A percentile compares a stretch with the other conserved stretches of the same genome.
Conservation (phyloP, 2,113 vertebrate genomes). For the Hypocryptadius cinnamomeus region DNA sequence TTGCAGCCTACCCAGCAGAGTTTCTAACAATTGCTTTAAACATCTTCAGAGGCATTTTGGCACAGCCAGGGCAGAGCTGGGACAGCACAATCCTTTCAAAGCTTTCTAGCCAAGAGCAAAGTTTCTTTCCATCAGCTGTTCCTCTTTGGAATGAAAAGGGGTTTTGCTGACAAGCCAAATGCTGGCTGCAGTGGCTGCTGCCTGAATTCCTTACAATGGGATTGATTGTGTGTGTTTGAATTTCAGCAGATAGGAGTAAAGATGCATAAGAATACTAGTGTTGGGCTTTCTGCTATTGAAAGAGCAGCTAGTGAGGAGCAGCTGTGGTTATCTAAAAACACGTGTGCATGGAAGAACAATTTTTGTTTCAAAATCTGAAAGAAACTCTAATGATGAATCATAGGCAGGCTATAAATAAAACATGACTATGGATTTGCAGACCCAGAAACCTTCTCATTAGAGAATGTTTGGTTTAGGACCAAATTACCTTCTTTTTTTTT, state of each 20-base stretch:
- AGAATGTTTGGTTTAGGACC: slow-evolving; percentile 58
- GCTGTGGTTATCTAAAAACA: slow-evolving; percentile 68
- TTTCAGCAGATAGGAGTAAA: slow-evolving; percentile 51
- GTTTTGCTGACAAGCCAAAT: slow-evolving; percentile 46
- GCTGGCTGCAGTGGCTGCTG: neutral
- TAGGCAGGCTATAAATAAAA: slow-evolving; percentile 72
- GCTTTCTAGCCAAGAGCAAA: neutral
- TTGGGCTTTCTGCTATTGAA: slow-evolving; percentile 59
- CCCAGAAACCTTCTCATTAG: slow-evolving; percentile 68
- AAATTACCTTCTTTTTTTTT: slow-evolving; percentile 60
- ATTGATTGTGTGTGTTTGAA: slow-evolving; percentile 59
- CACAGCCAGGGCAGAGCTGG: neutral
- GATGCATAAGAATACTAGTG: slow-evolving; percentile 42
- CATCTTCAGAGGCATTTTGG: neutral
- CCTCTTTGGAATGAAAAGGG: neutral
- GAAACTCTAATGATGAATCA: slow-evolving; percentile 73
- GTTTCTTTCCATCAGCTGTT: slow-evolving; percentile 7
- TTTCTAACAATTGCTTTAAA: neutral
- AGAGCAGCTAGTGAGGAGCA: slow-evolving; percentile 55
- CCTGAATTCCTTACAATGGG: slow-evolving; percentile 33
- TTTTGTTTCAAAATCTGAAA: slow-evolving; percentile 72
- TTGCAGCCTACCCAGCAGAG: neutral
- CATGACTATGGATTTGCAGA: slow-evolving; percentile 64
- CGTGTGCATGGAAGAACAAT: slow-evolving; percentile 22
- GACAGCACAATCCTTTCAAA: neutral